Evolutionary conservation across 2,797 vertebrate species (phyloP), one percentile per base, ranked within the genome.

Genomic region (Gymnoscopelus braueri): DNA sequence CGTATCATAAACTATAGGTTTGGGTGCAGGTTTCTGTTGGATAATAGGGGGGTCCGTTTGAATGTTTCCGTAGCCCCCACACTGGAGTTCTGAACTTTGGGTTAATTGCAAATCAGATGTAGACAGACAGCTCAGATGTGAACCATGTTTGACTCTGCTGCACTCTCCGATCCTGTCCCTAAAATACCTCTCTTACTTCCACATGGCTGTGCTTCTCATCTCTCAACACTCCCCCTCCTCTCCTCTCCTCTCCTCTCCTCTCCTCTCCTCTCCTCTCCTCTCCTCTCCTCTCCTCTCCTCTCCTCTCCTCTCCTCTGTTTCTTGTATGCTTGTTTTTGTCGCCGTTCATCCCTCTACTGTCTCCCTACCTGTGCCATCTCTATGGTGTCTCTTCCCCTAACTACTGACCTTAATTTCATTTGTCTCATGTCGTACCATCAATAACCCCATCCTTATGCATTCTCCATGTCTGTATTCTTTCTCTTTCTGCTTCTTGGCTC

Each of bases 381-480:
- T 14, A 78, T 64, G 53, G 56, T 72, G 60, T 69, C 57, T 69
- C 56, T 51, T 57, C 56, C 3, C 12, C 68, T 35, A 24, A 60
- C 13, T 3, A 12, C 47, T 63, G 44, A 14, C 55, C 8, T 70
- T 71, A n/a, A 13, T 79, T 70, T 80, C 74, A 49, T 71, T 71
- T 71, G 58, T 71, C 3, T 78, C 67, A 60, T 71, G 62, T 72
- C 65, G 72, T 75, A 70, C 69, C 67, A 56, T 71, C 80, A 84
- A 80, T 89, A 69, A 89, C 86, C 75, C 83, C 74, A 75, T 86
- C 82, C 83, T 86, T 83, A 15, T 87, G 75, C 84, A 84, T 82
- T 82, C 79, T 87, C 72, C 87, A 73, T 76, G 75, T 75, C 66
- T 71, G 72, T 67, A 67, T 86, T 82, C 10, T 14, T 50, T 14